Conservation (phyloP, 2,888 invertebrate species). For the Tipula unca region DNA sequence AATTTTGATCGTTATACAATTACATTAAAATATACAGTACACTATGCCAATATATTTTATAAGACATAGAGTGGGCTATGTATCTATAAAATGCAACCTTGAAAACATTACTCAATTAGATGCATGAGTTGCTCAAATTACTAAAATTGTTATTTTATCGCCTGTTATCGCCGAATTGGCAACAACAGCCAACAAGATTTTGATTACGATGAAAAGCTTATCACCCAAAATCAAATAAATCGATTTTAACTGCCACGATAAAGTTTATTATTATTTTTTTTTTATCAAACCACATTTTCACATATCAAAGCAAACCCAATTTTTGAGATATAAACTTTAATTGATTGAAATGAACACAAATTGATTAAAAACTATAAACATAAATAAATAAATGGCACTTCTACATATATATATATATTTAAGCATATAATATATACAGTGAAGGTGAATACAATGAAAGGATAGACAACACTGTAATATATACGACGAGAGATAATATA, state of each 20-base stretch:
- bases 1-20: too few relatives aligned
- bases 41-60: too few relatives aligned
- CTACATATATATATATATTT: too few relatives aligned
- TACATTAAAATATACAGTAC: too few relatives aligned
- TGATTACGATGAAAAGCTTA: too few relatives aligned
- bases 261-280: neutral
- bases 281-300: neutral
- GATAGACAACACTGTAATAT: neutral
- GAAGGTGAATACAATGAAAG: neutral
- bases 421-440: neutral
- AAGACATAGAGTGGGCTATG: too few relatives aligned
- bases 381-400: neutral
- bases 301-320: neutral
- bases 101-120: too few relatives aligned
- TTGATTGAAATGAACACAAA: neutral
- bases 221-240: neutral
- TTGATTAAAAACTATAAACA: conserved; percentile 14
- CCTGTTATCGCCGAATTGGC: too few relatives aligned
- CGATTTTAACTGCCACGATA: neutral
- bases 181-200: too few relatives aligned
- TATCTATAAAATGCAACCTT: too few relatives aligned
- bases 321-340: neutral
- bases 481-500: neutral
- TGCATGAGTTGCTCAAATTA: too few relatives aligned
- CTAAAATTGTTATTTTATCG: too few relatives aligned